phyloP scores from a whole-genome alignment of 2,797 vertebrate genomes.

The Pangasius larnaudii region DNA sequence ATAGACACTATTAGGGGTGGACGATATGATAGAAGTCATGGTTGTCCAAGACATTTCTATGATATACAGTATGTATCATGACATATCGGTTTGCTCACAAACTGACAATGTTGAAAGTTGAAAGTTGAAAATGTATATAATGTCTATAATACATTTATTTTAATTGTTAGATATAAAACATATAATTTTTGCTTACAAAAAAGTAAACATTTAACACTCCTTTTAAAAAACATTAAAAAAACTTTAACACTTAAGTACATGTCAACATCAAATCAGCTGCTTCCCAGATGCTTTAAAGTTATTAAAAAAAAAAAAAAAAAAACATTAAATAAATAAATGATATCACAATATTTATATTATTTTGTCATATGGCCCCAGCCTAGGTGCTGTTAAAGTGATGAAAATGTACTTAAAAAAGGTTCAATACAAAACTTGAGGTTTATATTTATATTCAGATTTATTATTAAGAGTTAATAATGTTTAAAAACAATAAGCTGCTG shows the following conservation, averaged over 20 bases:
- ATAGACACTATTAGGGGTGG: background rate
- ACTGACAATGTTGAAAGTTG: background rate
- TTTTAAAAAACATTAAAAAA: too few species aligned
- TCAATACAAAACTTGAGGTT: background rate
- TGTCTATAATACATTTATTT: background rate
- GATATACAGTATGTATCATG: background rate
- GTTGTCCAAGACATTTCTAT: background rate
- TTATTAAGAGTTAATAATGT: background rate
- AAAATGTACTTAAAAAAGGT: background rate
- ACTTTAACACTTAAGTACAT: background rate
- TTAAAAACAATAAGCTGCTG: background rate
- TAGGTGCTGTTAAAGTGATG: background rate
- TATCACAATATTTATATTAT: background rate
- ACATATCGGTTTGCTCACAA: background rate
- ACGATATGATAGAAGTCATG: background rate
- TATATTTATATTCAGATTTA: background rate
- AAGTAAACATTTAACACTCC: background rate
- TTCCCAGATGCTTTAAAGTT: background rate
- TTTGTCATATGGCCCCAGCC: background rate
- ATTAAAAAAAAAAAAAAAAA: background rate
- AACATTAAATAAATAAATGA: background rate
- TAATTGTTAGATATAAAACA: background rate
- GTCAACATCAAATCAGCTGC: background rate
- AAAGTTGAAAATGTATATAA: background rate
- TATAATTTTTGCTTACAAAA: background rate